Evolutionary conservation across 2,797 vertebrate species (phyloP), one percentile per base, ranked within the genome.

Genomic region (Neopelma chrysocephalum): DNA sequence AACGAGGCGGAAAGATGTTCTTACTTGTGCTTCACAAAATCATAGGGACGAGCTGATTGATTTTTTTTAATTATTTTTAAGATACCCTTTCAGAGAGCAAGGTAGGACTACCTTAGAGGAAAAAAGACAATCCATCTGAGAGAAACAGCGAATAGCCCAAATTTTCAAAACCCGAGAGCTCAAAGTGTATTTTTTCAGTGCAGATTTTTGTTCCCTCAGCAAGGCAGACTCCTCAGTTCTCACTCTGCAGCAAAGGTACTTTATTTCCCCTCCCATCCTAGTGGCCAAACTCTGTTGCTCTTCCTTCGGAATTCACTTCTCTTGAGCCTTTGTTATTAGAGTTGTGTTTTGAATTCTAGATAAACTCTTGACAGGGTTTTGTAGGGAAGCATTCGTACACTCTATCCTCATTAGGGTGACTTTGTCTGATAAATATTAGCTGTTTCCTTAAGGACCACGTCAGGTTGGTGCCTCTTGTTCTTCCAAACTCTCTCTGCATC

Each of bases 171-270:
- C 23, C 36, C 3, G 2, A 22, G 19, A 57, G 54, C 12, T 25
- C 36, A 32, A 65, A 62, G 17, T 29, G 1, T 27, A 4, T 51
- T 78, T 16, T 45, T 69, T 65, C n/a, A 54, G 36, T 1, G 9
- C 9, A 47, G 53, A 34, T 61, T 75, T 77, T 68, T 79, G 6
- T 76, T 86, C 19, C 40, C 8, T n/a, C 5, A 1, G 36, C 17
- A 70, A 71, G 47, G 42, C 34, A 61, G 11, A 50, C 23, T 40
- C 12, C 6, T 61, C 22, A 45, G 32, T 42, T 82, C 58, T 79
- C 9, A 29, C 3, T 65, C 48, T 51, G 29, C n/a, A 62, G 17
- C 15, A 29, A 0, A 1, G 21, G 16, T 26, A 20, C 36, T 75
- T 87, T 47, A 38, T 48, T 71, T 21, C 2, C 12, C 5, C 7